Evolutionary conservation across 2,888 invertebrate genomes (phyloP), one percentile per base, ranked within the genome.

Genomic region (Acholoe squamosa): DNA sequence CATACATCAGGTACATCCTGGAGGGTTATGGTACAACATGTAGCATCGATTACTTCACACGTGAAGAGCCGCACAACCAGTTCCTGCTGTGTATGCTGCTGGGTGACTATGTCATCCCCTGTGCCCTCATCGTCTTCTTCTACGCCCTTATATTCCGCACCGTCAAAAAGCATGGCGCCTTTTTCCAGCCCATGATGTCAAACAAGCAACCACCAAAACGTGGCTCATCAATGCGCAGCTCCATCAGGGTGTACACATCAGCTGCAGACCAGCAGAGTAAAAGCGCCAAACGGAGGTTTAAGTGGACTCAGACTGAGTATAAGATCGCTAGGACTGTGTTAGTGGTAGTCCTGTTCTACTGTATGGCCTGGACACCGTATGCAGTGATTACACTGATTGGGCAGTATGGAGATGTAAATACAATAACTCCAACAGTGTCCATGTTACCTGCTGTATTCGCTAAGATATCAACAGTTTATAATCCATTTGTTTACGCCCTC

Each of bases 21-120:
- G 89, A 89, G 52, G 89, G 89, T 0, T 89, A 67, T 28, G 89
- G 89, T n/a, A 89, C 89, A 0, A 89, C 89, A 0, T 89, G 89
- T 52, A 89, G 34, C 34, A 89, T 89, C 1, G 77, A 89, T 52
- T 89, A 89, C 89, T 51, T 89, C 51, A 52, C 76, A 16, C 51
- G 52, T 3, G 33, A 71, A 28, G 34, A 25, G 22, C 89, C 89
- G 22, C 71, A 77, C 52, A 34, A 76, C 34, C 71, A 89, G 33
- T 67, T 89, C 43, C 77, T 89, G 22, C 76, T 89, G 3, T 43
- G 51, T 19, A 89, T 89, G 89, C 67, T 89, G 22, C 51, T 89
- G 33, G 89, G 51, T 33, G 89, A 89, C 76, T 89, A 67, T 25
- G 14, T 89, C 22, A n/a, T 89, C 22, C 89, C 89, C 22, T 51